Base-by-base conservation (phyloP, 2,113 vertebrate species). In the Orycteropus afer region DNA sequence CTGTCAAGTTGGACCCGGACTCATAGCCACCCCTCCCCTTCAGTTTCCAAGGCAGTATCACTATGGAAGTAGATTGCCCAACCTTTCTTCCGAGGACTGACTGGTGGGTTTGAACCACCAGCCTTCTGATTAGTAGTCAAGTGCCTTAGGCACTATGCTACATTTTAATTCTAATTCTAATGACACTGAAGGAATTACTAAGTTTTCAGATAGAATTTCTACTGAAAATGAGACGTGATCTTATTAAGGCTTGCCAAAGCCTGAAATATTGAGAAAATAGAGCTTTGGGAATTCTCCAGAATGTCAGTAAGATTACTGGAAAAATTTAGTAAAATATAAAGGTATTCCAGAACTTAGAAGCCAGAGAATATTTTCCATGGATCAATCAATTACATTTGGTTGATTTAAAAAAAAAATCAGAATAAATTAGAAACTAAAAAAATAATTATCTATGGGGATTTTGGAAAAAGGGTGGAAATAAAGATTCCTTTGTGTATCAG, bases 171-270 rank as follows among this genome's bases (percentile, higher is more conserved):
- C 65, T 42, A 45, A 86, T 84, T 80, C 29, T 76, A 89, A 73
- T 6, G 45, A 49, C 32, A 82, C 32, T 13, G 47, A 86, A 88
- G 78, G 89, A 84, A 88, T 40, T 7, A 65, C 76, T 55, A 57
- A 84, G 92, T 78, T n/a, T 78, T 96, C 32, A 65, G 79, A 18
- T 90, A 22, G 63, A 76, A 67, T 73, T 67, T 63, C 82, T 78
- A 32, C 2, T 67, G 59, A 91, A 94, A 69, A 53, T 40, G 34
- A 93, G 10, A 67, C 85, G 20, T 65, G 53, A 83, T 40, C 29
- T 73, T 76, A 45, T 37, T 73, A 55, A 89, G 51, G 37, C 2
- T 61, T 74, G 89, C 15, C 74, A 61, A 82, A 25, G 25, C 29
- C n/a, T 81, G 8, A 86, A 49, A 86, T 37, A 17, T 27, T 88